Evolutionary conservation across 2,113 vertebrate species (phyloP).

Genomic region (Hyla sarda): DNA sequence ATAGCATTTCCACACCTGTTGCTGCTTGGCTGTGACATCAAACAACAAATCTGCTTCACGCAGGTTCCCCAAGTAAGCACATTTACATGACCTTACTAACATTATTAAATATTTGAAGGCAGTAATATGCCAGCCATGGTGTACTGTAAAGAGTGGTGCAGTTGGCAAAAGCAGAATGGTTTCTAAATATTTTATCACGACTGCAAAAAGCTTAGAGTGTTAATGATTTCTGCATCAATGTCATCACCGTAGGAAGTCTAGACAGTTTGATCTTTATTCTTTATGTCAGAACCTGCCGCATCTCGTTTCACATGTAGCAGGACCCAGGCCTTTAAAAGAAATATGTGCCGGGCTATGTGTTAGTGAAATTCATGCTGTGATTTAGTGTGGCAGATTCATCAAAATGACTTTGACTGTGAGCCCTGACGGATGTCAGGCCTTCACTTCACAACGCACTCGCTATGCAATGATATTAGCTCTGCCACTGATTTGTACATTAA

Average conservation of each 20-base stretch:
- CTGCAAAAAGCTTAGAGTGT: slow-evolving; percentile 60
- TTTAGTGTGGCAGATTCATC: slow-evolving; percentile 59
- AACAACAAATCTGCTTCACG: slow-evolving; percentile 12
- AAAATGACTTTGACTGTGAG: slow-evolving; percentile 57
- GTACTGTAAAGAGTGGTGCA: slow-evolving; percentile 47
- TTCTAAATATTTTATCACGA: slow-evolving; percentile 58
- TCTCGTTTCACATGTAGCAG: slow-evolving; percentile 58
- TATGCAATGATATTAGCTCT: slow-evolving; percentile 56
- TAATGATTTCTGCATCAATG: slow-evolving; percentile 61
- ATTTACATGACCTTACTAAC: slow-evolving; percentile 42
- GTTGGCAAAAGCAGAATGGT: slow-evolving; percentile 59
- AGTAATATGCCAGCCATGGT: slow-evolving; percentile 32
- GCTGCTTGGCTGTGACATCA: slow-evolving; percentile 19
- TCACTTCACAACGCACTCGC: slow-evolving; percentile 34
- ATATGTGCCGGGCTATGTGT: slow-evolving; percentile 38
- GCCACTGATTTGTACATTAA: slow-evolving; percentile 56
- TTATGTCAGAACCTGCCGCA: slow-evolving; percentile 59
- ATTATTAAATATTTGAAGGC: slow-evolving; percentile 54
- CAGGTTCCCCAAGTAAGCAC: slow-evolving; percentile 33
- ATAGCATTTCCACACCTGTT: slow-evolving; percentile 33
- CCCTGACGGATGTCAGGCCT: slow-evolving; percentile 49
- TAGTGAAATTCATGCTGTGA: slow-evolving; percentile 59
- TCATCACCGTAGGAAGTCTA: slow-evolving; percentile 59
- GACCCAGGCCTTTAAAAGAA: slow-evolving; percentile 58
- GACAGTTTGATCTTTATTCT: slow-evolving; percentile 60